Evolutionary conservation across 2,113 vertebrate species (phyloP).

Genomic region (Otis tarda): DNA sequence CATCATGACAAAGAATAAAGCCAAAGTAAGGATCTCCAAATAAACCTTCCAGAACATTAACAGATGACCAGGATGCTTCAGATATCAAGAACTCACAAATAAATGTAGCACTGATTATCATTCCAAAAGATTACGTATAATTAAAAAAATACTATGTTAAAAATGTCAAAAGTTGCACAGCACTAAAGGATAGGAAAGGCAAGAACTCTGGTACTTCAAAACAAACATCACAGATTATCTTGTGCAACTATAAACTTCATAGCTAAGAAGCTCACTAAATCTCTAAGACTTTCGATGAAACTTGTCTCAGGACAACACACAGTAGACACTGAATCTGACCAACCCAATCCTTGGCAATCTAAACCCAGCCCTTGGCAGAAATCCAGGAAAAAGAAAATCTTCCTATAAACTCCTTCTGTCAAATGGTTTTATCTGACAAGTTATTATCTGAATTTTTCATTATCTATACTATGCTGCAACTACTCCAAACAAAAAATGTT

Average conservation of each 20-base stretch:
- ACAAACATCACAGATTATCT: not conserved
- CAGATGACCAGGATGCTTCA: not conserved
- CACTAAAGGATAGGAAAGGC: not conserved
- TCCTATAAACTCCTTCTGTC: not conserved
- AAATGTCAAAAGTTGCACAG: not conserved
- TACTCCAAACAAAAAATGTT: not conserved
- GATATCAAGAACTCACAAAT: not conserved
- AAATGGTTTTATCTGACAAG: not conserved
- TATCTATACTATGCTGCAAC: not conserved
- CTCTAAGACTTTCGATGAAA: not conserved
- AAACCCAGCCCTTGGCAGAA: not conserved
- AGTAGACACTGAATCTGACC: not conserved
- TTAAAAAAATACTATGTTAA: not conserved
- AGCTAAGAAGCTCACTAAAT: not conserved
- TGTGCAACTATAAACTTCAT: not conserved
- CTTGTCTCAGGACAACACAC: rapidly evolving
- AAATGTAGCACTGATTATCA: not conserved
- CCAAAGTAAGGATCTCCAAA: not conserved
- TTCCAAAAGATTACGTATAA: not conserved
- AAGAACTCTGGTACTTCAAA: not conserved
- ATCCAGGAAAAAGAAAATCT: not conserved
- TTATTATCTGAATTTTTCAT: not conserved
- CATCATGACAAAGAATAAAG: not conserved
- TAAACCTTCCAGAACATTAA: not conserved
- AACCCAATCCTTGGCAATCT: not conserved